Percentiles rank a stretch among this genome's conserved stretches.
phyloP scores from a whole-genome alignment of 2,797 vertebrate species.

The Heteromormyrus szaboi region DNA sequence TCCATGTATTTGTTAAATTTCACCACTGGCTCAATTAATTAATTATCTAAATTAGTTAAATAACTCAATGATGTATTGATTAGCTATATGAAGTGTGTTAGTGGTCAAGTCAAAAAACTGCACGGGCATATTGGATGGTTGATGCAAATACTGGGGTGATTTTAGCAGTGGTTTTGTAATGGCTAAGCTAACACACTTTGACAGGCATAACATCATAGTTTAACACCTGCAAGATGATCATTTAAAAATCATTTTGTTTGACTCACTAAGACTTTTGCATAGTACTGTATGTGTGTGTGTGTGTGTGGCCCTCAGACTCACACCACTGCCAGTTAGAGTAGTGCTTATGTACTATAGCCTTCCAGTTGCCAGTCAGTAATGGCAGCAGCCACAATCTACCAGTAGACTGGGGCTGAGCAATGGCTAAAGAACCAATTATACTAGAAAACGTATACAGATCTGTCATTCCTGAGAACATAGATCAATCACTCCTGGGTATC shows the following conservation, averaged over 20 bases:
- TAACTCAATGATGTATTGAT: background rate
- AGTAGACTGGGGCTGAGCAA: background rate
- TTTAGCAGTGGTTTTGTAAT: background rate
- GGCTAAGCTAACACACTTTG: background rate
- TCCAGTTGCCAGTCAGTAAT: background rate
- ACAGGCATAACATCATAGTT: background rate
- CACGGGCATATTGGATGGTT: background rate
- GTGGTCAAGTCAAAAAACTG: background rate
- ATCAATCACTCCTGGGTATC: background rate
- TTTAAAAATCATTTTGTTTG: background rate
- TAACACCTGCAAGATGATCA: background rate
- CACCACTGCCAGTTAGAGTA: background rate
- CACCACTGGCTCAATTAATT: background rate
- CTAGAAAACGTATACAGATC: background rate
- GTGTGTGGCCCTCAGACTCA: background rate
- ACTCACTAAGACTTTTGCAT: background rate
- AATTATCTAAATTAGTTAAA: background rate
- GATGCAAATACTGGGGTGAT: background rate
- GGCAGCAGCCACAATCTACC: background rate
- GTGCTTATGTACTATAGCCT: background rate
- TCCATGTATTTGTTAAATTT: background rate
- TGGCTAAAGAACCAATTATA: background rate
- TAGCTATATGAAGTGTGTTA: background rate
- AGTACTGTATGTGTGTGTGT: background rate
- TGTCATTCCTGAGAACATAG: background rate